These are phyloP conservation scores for Drosophila peninsularis DNA, from an alignment of 2,888 invertebrate genomes.

Conservation along the genomic window DNA sequence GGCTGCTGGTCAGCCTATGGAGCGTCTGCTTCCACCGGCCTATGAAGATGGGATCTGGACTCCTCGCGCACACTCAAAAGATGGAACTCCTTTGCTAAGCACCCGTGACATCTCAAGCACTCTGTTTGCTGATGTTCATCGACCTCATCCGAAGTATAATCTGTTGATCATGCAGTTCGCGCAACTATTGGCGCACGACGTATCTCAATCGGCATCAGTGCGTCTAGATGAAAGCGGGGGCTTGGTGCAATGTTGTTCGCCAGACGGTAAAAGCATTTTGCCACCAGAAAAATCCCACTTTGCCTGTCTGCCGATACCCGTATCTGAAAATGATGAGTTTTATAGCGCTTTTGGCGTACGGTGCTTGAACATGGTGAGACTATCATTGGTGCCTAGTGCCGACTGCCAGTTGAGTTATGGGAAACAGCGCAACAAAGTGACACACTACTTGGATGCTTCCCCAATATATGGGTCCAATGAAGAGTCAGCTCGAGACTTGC, in stretches of 20 bases:
- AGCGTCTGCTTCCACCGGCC: slow-evolving; percentile 88
- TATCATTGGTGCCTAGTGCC: slow-evolving; percentile 88
- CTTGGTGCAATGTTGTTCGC: slow-evolving; percentile 90
- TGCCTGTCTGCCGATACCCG: slow-evolving; percentile 89
- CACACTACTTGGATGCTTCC: slow-evolving; percentile 90
- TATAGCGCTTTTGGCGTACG: slow-evolving; percentile 86
- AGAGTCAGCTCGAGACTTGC: slow-evolving; percentile 86
- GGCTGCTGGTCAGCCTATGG: slow-evolving; percentile 87
- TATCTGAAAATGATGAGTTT: slow-evolving; percentile 87
- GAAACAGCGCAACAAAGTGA: slow-evolving; percentile 88
- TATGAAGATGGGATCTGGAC: slow-evolving; percentile 88
- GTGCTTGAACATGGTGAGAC: slow-evolving; percentile 91
- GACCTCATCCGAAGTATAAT: slow-evolving; percentile 87
- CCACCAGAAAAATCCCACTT: slow-evolving; percentile 87
- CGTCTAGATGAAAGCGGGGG: slow-evolving; percentile 87
- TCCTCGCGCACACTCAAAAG: slow-evolving; percentile 78
- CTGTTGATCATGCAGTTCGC: slow-evolving; percentile 92
- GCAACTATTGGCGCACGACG: slow-evolving; percentile 91
- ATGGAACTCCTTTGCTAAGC: slow-evolving; percentile 87
- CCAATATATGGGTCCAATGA: slow-evolving; percentile 90
- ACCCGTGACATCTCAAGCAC: slow-evolving; percentile 88
- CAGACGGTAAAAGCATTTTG: slow-evolving; percentile 86
- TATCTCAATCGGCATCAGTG: slow-evolving; percentile 89
- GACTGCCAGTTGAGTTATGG: slow-evolving; percentile 90
- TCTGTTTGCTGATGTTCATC: slow-evolving; percentile 87